These are phyloP conservation scores for Octomys mimax DNA, from an alignment of 2,797 vertebrate genomes.

Conservation along the genomic window DNA sequence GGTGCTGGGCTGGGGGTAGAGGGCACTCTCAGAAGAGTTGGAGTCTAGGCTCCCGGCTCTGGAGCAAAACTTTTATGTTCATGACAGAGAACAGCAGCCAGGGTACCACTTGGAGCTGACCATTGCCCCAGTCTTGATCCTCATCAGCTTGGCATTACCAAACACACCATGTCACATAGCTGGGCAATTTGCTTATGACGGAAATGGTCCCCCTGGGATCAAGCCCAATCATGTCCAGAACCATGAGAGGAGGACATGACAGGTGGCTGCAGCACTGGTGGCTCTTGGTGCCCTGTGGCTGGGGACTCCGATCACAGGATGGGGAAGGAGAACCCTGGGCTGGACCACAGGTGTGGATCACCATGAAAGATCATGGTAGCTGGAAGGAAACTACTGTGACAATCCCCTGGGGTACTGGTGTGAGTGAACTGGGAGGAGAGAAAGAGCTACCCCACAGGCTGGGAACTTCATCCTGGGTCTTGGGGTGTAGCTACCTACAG, in stretches of 20 bases:
- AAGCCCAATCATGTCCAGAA: neutral
- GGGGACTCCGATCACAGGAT: neutral
- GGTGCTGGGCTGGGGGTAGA: neutral
- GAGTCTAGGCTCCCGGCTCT: neutral
- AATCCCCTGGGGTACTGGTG: neutral
- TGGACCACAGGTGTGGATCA: neutral
- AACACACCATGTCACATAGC: too few relatives aligned
- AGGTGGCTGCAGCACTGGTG: accelerated
- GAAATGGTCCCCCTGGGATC: neutral
- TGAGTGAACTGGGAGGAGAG: neutral
- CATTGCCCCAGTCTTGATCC: neutral
- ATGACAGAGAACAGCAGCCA: neutral
- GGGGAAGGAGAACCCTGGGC: neutral
- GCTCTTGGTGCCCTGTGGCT: neutral
- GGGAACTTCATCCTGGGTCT: too few relatives aligned
- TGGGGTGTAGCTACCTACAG: neutral
- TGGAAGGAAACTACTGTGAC: neutral
- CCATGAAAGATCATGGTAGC: accelerated
- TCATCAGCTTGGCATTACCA: neutral
- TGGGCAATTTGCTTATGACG: neutral
- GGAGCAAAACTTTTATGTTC: neutral
- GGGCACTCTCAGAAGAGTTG: neutral
- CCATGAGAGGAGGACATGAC: neutral
- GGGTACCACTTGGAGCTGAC: neutral
- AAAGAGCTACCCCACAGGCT: accelerated